These are phyloP conservation scores for Eublepharis macularius DNA, from an alignment of 2,113 vertebrate species.

Conservation along the genomic window DNA sequence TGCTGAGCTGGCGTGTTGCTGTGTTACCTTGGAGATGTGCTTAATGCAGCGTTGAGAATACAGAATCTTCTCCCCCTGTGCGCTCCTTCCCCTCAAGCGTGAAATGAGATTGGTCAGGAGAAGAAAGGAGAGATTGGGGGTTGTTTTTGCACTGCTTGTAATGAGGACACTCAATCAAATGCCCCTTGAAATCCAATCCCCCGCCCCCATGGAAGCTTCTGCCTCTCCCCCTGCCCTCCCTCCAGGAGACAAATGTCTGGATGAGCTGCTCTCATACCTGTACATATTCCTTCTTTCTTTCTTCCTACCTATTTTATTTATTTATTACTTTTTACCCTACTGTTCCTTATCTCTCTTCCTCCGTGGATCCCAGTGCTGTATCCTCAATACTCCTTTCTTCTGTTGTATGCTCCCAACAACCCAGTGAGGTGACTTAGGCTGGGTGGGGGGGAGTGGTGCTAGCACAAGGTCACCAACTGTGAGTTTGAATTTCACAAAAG, in stretches of 20 bases:
- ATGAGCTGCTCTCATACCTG: conserved; percentile 33
- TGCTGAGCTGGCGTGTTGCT: conserved; percentile 74
- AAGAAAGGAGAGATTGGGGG: conserved; percentile 72
- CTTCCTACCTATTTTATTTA: no score
- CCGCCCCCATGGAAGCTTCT: conserved; percentile 28
- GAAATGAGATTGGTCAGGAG: conserved; percentile 79
- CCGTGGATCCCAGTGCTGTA: no score
- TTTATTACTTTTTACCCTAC: no score
- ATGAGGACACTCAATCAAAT: conserved; percentile 71
- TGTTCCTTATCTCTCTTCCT: no score
- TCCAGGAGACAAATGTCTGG: conserved; percentile 16
- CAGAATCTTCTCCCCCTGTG: conserved; percentile 67
- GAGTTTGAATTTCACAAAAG: no score
- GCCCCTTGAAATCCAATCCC: conserved; percentile 44
- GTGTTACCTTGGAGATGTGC: conserved; percentile 74
- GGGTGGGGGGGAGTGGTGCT: no score
- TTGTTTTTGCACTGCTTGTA: conserved; percentile 71
- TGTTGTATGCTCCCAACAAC: no score
- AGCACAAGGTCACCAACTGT: no score
- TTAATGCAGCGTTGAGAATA: conserved; percentile 78
- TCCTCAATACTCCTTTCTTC: no score
- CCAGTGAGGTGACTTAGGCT: no score
- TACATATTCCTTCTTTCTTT: conserved; percentile 24
- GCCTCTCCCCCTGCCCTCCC: conserved; percentile 33
- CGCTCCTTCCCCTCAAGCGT: conserved; percentile 74